Evolutionary conservation across 2,888 invertebrate genomes (phyloP).

Genomic region (Cephus runcator): DNA sequence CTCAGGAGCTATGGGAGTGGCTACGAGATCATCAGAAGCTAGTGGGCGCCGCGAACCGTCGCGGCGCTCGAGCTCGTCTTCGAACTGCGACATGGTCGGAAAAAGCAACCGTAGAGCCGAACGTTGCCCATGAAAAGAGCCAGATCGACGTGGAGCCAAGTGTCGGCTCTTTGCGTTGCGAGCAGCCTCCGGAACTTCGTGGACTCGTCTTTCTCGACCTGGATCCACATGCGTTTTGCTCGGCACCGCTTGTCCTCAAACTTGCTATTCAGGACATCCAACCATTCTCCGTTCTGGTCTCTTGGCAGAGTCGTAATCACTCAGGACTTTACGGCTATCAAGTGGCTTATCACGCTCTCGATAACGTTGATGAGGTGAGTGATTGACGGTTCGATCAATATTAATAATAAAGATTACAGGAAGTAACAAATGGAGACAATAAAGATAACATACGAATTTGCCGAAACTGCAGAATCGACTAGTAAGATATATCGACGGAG

Average conservation of each 20-base stretch:
- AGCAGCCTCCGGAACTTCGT: conserved; percentile 83
- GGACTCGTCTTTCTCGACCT: conserved; percentile 80
- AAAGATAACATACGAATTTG: too few species aligned
- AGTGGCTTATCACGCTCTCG: conserved; percentile 84
- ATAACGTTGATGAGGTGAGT: conserved; percentile 70
- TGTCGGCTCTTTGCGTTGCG: conserved; percentile 73
- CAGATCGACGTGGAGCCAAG: conserved; percentile 46
- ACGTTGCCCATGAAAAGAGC: conserved; percentile 32
- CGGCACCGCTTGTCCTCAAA: conserved; percentile 84
- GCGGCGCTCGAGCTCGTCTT: not conserved
- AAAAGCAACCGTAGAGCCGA: too few species aligned
- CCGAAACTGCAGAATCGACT: too few species aligned
- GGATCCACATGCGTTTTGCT: conserved; percentile 84
- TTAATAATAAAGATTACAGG: not conserved
- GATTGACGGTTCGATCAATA: not conserved
- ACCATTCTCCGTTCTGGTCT: conserved; percentile 86
- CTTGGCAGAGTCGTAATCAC: conserved; percentile 92
- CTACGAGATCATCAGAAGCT: conserved; percentile 87
- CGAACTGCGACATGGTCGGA: too few species aligned
- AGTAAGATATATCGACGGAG: too few species aligned
- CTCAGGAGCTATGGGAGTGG: conserved; percentile 94
- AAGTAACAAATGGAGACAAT: too few species aligned
- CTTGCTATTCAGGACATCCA: conserved; percentile 91
- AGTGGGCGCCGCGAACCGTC: conserved; percentile 70
- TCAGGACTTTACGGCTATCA: conserved; percentile 87